Percentiles rank a stretch among this genome's conserved stretches.
Evolutionary conservation across 2,113 vertebrate species (phyloP).

Genomic region (Athene cunicularia): DNA sequence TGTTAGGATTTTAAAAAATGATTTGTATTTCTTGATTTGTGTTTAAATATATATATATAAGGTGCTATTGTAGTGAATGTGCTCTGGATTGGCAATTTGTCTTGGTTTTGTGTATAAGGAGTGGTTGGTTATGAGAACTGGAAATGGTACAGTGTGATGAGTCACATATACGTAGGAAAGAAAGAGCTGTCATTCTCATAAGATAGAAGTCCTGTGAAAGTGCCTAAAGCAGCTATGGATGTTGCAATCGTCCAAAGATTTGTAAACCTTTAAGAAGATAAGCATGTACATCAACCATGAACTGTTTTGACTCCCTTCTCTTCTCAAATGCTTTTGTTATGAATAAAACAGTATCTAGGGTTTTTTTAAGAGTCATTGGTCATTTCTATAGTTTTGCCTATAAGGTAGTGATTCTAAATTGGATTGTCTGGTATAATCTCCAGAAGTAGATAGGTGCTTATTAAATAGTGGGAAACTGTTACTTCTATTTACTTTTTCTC

Average conservation of each 20-base stretch:
- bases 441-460: background rate
- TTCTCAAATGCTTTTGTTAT: background rate
- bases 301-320: background rate
- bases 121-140: background rate
- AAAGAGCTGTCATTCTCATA: background rate
- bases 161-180: background rate
- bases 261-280: background rate
- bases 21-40: background rate
- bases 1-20: background rate
- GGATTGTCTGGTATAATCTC: background rate
- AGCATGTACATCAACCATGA: background rate
- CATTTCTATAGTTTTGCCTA: background rate
- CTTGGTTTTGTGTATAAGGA: background rate
- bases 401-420: background rate
- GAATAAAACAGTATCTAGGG: background rate
- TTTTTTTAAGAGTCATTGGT: background rate
- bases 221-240: background rate
- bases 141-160: background rate
- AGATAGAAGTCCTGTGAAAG: background rate
- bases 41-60: background rate
- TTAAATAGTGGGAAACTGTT: background rate
- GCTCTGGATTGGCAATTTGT: background rate
- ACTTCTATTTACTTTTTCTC: background rate
- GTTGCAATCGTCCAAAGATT: background rate
- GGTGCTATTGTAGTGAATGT: background rate